A percentile compares a stretch with the other conserved stretches of the same genome.
phyloP scores from a whole-genome alignment of 2,797 vertebrate genomes.

The Oryzias sinensis region DNA sequence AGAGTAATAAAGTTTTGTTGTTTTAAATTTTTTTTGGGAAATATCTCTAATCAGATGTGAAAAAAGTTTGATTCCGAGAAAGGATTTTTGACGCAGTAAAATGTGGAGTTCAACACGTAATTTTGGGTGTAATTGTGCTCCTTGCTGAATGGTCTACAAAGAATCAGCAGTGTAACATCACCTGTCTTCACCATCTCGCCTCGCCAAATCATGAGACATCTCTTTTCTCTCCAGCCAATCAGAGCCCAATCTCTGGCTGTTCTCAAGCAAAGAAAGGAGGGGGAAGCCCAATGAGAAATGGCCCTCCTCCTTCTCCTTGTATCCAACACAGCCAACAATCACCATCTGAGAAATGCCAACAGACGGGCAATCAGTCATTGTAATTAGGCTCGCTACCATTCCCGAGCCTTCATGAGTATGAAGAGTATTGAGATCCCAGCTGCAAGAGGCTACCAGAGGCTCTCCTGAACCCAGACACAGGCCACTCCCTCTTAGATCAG shows the following conservation, averaged over 20 bases:
- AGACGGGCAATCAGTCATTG: constrained; percentile 75
- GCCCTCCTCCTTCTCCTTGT: constrained; percentile 49
- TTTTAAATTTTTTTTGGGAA: too few species aligned
- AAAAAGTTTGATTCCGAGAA: not conserved
- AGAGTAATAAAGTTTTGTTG: constrained; percentile 37
- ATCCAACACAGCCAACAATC: constrained; percentile 66
- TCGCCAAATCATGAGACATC: constrained; percentile 66
- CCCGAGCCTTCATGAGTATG: constrained; percentile 63
- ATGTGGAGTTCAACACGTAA: not conserved
- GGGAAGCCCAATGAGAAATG: constrained; percentile 65
- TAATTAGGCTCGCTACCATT: constrained; percentile 75
- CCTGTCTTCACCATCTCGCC: constrained; percentile 64
- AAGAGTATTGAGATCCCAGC: constrained; percentile 58
- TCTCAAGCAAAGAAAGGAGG: constrained; percentile 68
- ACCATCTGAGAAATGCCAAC: constrained; percentile 74
- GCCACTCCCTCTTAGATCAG: constrained; percentile 49
- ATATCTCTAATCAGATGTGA: constrained; percentile 1
- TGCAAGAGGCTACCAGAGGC: constrained; percentile 54
- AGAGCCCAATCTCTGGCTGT: constrained; percentile 56
- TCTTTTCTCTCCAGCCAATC: constrained; percentile 66
- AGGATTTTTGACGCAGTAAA: not conserved
- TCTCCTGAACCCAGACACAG: constrained; percentile 53
- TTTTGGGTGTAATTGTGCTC: constrained; percentile 22
- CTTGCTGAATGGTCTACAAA: constrained; percentile 37
- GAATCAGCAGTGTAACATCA: constrained; percentile 59